Evolutionary conservation across 1,140 invertebrate species (phyloP).

Genomic region (Lordiphosa stackelbergi): DNA sequence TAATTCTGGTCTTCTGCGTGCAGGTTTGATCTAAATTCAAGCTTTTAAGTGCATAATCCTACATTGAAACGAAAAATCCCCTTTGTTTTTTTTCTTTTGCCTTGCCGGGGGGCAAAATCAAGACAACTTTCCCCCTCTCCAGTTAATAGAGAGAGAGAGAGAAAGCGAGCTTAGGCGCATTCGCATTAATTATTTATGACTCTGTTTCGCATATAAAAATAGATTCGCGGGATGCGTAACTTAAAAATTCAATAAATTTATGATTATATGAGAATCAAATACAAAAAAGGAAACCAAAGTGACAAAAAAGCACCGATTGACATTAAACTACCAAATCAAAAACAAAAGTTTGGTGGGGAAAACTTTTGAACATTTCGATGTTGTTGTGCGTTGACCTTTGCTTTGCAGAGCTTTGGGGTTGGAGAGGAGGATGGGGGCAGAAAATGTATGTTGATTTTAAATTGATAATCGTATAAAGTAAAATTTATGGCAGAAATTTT

Average conservation of each 20-base stretch:
- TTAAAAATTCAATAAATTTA: slow-evolving; percentile 75
- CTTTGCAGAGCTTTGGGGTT: no score
- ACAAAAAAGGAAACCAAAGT: slow-evolving; percentile 27
- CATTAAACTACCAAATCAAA: slow-evolving; percentile 23
- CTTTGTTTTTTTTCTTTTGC: no score
- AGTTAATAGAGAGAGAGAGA: slow-evolving; percentile 4
- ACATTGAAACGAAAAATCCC: no score
- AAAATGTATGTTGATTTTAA: slow-evolving; percentile 40
- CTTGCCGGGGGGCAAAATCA: background rate
- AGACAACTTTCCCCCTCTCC: slow-evolving; percentile 1
- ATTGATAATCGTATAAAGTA: slow-evolving; percentile 72
- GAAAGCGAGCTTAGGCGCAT: slow-evolving; percentile 9
- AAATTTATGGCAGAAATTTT: slow-evolving; percentile 57
- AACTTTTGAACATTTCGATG: slow-evolving; percentile 7
- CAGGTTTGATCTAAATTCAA: no score
- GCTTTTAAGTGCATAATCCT: no score
- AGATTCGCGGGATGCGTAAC: slow-evolving; percentile 19
- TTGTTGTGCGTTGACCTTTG: slow-evolving; percentile 13
- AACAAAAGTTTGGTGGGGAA: slow-evolving; percentile 9
- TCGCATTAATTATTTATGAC: slow-evolving; percentile 46
- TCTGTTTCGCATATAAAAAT: slow-evolving; percentile 31
- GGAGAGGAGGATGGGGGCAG: background rate
- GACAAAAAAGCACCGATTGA: slow-evolving; percentile 18
- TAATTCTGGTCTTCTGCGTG: no score
- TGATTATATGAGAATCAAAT: slow-evolving; percentile 50